Evolutionary conservation across 2,888 invertebrate species (phyloP).

Genomic region (Acanthacorydalis orientalis): DNA sequence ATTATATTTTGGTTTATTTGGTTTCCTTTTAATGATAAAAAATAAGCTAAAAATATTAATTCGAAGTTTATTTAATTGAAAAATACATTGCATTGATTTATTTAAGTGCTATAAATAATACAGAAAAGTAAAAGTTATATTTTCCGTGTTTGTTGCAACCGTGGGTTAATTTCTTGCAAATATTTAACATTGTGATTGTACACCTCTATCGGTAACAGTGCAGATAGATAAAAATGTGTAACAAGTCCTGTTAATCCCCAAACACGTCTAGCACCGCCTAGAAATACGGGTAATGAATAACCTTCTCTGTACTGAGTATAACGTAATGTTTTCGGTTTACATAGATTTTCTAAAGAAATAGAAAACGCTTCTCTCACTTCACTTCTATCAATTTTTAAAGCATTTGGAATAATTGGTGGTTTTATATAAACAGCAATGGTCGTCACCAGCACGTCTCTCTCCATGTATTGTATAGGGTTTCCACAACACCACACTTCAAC

Average conservation of each 20-base stretch:
- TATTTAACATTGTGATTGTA: constrained; percentile 33
- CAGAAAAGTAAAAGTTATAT: no score
- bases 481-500: constrained; percentile 55
- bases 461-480: constrained; percentile 11
- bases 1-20: no score
- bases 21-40: no score
- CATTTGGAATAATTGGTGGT: constrained; percentile 30
- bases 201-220: constrained; percentile 41
- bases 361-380: constrained; percentile 68
- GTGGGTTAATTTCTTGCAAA: no score
- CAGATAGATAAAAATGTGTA: constrained; percentile 50
- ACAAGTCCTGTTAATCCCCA: constrained; percentile 68
- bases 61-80: no score
- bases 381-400: constrained; percentile 40
- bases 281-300: constrained; percentile 46
- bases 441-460: constrained; percentile 23
- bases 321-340: constrained; percentile 37
- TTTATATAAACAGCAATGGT: constrained; percentile 53
- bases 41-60: no score
- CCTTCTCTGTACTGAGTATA: constrained; percentile 52
- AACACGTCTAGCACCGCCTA: constrained; percentile 40
- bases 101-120: no score
- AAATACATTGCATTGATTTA: no score
- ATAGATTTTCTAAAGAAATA: constrained; percentile 45
- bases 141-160: no score